Conservation (phyloP, 35 echinoderm and acorn worm genomes). For the Nesometra sesokonis region DNA sequence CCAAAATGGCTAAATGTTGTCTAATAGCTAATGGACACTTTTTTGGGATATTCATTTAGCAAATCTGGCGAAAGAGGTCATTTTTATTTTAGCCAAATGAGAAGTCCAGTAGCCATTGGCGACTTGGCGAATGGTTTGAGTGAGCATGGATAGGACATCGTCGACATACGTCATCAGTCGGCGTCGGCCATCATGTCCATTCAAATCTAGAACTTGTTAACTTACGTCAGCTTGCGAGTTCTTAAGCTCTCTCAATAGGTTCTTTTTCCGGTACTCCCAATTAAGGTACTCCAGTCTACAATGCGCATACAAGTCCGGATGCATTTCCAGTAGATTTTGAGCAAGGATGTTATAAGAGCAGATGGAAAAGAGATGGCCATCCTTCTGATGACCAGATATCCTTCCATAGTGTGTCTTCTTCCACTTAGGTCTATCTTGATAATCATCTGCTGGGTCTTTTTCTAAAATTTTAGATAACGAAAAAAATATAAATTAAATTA, state of each 20-base stretch:
- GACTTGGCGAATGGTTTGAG: no score
- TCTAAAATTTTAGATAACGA: neutral
- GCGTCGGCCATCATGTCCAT: neutral
- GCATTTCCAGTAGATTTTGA: neutral
- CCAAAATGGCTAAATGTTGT: no score
- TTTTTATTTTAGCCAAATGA: no score
- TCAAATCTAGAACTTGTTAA: neutral
- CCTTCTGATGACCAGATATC: neutral
- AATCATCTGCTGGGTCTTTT: neutral
- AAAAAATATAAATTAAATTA: no score
- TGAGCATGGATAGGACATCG: no score
- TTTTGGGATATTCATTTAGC: no score
- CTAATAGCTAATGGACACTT: no score
- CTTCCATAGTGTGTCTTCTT: neutral
- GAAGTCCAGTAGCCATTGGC: no score
- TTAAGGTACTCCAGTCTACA: neutral
- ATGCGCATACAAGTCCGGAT: neutral
- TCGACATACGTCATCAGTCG: no score
- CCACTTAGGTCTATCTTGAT: neutral
- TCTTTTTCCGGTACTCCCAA: neutral
- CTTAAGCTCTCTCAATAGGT: neutral
- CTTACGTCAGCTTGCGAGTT: neutral
- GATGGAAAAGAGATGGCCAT: neutral
- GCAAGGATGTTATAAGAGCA: conserved; percentile 7
- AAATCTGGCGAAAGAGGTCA: no score